phyloP scores from a whole-genome alignment of 2,113 vertebrate genomes.

The Chloropsis cyanopogon region DNA sequence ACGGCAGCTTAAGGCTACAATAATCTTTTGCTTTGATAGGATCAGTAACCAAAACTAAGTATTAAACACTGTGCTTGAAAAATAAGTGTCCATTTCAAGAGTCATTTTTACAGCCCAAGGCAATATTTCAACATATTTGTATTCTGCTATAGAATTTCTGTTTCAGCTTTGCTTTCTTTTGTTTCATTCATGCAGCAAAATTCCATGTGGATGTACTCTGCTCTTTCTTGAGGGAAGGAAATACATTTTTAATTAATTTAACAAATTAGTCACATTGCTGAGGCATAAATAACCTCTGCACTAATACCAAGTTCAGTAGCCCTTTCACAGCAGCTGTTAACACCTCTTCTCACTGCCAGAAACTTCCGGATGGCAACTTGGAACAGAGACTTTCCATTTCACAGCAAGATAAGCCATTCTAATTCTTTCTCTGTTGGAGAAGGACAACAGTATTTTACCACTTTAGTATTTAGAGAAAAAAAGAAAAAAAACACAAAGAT shows the following conservation, averaged over 20 bases:
- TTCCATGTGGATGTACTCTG: not conserved
- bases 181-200: not conserved
- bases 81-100: not conserved
- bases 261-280: not conserved
- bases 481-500: not conserved
- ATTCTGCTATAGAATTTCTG: not conserved
- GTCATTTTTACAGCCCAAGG: not conserved
- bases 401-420: conserved; percentile 15
- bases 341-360: conserved; percentile 37
- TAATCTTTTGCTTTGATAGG: not conserved
- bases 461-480: too few species aligned
- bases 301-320: conserved; percentile 10
- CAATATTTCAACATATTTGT: not conserved
- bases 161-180: not conserved
- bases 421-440: not conserved
- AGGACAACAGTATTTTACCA: not conserved
- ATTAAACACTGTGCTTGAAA: not conserved
- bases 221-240: not conserved
- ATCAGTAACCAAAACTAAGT: not conserved
- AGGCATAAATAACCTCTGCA: conserved; percentile 11
- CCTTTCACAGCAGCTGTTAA: conserved; percentile 35
- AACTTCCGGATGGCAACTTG: conserved; percentile 23
- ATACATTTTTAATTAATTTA: conserved; percentile 16
- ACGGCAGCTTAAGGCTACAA: not conserved
- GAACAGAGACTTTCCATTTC: not conserved